A percentile compares a stretch with the other conserved stretches of the same genome.
Conservation (phyloP, 2,888 invertebrate genomes). For the Panopea generosa region DNA sequence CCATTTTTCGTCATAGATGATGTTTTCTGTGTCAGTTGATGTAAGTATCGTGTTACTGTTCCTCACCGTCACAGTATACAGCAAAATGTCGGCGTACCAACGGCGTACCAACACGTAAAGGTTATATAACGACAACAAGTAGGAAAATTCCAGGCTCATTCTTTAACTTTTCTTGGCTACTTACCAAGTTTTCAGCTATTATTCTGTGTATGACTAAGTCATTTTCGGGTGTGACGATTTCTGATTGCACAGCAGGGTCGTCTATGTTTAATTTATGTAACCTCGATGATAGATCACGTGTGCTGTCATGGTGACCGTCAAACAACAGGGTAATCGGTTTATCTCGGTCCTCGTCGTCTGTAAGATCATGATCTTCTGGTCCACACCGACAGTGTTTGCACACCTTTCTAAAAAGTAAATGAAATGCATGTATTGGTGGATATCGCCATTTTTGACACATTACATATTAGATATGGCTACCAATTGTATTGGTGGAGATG, state of each 20-base stretch:
- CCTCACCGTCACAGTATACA: no score
- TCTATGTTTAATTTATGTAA: conserved; percentile 73
- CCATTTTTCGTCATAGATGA: no score
- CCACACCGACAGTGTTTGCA: conserved; percentile 79
- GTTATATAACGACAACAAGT: no score
- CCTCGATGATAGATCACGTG: conserved; percentile 58
- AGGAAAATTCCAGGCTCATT: no score
- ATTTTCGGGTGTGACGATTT: conserved; percentile 74
- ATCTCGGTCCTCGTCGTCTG: conserved; percentile 69
- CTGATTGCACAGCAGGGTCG: conserved; percentile 72
- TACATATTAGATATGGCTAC: no score
- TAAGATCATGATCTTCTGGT: conserved; percentile 78
- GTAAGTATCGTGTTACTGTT: no score
- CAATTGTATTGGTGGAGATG: no score
- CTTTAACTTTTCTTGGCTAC: neutral
- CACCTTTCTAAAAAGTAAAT: conserved; percentile 69
- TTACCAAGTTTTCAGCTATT: conserved; percentile 78
- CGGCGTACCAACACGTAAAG: no score
- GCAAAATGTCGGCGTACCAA: no score
- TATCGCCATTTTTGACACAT: neutral
- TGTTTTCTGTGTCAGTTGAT: no score
- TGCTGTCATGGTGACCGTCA: conserved; percentile 59
- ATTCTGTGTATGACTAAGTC: conserved; percentile 77
- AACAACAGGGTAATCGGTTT: conserved; percentile 72
- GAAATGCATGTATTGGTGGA: neutral